Percentiles rank a stretch among this genome's conserved stretches.
These are phyloP conservation scores for Drosophila persimilis DNA, from an alignment of 1,140 invertebrate species.

Conservation along the genomic window DNA sequence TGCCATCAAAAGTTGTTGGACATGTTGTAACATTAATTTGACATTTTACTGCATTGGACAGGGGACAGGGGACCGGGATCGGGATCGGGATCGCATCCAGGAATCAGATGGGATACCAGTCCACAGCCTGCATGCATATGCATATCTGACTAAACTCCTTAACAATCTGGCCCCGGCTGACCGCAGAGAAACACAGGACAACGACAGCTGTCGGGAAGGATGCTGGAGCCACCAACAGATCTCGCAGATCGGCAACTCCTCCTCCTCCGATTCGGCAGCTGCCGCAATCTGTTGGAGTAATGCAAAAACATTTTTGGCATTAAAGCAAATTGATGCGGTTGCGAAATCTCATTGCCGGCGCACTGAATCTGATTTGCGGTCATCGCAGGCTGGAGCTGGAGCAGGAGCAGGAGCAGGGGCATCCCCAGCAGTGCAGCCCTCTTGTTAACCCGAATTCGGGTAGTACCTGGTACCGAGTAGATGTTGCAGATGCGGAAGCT, in stretches of 20 bases:
- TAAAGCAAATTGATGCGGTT: slow-evolving; percentile 51
- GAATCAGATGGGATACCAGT: background rate
- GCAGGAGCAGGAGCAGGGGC: background rate
- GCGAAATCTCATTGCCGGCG: slow-evolving; percentile 60
- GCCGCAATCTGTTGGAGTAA: slow-evolving; percentile 67
- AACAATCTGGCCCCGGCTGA: slow-evolving; percentile 63
- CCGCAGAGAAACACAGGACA: slow-evolving; percentile 60
- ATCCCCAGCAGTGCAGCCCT: slow-evolving; percentile 10
- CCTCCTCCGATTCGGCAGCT: slow-evolving; percentile 45
- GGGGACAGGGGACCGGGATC: slow-evolving; percentile 2
- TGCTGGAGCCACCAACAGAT: slow-evolving; percentile 42
- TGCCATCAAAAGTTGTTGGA: slow-evolving; percentile 75
- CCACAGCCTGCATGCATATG: slow-evolving; percentile 28
- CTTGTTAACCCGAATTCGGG: slow-evolving; percentile 66
- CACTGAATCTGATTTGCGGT: slow-evolving; percentile 78
- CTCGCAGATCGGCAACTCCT: slow-evolving; percentile 13
- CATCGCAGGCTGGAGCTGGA: slow-evolving; percentile 20
- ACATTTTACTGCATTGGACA: slow-evolving; percentile 68
- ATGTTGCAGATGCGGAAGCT: slow-evolving; percentile 35
- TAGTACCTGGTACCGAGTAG: background rate
- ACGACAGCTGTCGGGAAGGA: slow-evolving; percentile 57
- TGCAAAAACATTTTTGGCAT: slow-evolving; percentile 34
- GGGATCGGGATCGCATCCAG: background rate
- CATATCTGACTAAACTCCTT: slow-evolving; percentile 43
- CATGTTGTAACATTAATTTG: slow-evolving; percentile 81